phyloP scores from a whole-genome alignment of 2,113 vertebrate genomes.

The Sander lucioperca region DNA sequence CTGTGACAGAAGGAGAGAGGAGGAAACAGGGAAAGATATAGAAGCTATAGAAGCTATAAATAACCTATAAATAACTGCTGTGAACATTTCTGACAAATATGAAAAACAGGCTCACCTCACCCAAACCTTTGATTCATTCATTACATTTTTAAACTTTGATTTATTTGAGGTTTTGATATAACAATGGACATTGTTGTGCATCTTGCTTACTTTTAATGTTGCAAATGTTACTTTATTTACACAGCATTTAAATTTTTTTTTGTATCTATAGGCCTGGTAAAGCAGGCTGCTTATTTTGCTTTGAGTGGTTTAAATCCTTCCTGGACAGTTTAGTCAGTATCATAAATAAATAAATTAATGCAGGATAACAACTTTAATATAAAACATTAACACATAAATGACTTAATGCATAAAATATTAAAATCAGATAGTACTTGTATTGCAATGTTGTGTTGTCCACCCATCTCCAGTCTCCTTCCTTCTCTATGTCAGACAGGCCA shows the following conservation, averaged over 20 bases:
- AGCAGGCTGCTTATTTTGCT: background rate
- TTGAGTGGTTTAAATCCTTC: background rate
- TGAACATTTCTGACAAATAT: conserved; percentile 33
- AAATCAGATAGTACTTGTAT: conserved; percentile 48
- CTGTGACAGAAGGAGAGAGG: conserved; percentile 46
- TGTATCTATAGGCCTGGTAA: background rate
- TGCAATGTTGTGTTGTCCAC: conserved; percentile 74
- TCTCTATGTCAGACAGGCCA: conserved; percentile 27
- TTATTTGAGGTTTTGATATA: conserved; percentile 8
- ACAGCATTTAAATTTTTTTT: background rate
- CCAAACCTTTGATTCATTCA: conserved; percentile 23
- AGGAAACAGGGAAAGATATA: conserved; percentile 24
- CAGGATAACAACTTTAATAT: background rate
- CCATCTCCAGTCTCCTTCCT: conserved; percentile 69
- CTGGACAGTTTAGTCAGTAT: conserved; percentile 6
- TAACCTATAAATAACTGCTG: conserved; percentile 35
- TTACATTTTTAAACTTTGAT: conserved; percentile 10
- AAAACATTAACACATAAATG: background rate
- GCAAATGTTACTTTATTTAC: background rate
- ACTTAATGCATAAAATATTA: background rate
- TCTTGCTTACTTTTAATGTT: background rate
- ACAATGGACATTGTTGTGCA: background rate
- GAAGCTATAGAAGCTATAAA: conserved; percentile 35
- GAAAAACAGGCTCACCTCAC: conserved; percentile 24
- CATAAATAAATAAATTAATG: background rate